Evolutionary conservation across 1,140 invertebrate species (phyloP).

Genomic region (Nasonia longicornis): DNA sequence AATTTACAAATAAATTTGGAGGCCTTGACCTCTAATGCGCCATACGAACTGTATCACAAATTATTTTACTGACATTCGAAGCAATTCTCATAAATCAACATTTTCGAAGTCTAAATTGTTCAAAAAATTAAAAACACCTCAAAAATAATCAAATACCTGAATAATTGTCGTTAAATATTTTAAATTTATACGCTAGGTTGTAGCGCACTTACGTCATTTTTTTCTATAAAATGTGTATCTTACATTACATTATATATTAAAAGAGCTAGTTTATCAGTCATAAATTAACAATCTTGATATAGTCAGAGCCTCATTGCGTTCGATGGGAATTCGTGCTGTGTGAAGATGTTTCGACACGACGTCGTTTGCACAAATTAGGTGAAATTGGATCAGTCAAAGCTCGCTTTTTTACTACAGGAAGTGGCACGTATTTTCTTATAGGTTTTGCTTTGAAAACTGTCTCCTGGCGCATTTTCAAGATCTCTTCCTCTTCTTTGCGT

Average conservation of each 20-base stretch:
- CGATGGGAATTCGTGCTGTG: not conserved
- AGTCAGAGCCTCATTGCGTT: not conserved
- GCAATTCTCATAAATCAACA: not conserved
- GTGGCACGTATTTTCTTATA: conserved; percentile 30
- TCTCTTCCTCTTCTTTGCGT: conserved; percentile 14
- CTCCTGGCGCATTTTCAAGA: conserved; percentile 7
- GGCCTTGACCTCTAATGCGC: not conserved
- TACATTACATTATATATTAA: no score
- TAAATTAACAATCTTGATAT: no score
- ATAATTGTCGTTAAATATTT: no score
- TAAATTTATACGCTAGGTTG: no score
- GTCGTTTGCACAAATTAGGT: conserved; percentile 23
- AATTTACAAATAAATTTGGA: not conserved
- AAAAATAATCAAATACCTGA: no score
- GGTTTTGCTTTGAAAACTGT: conserved; percentile 26
- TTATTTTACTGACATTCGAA: not conserved
- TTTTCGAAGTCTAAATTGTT: not conserved
- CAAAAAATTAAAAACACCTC: no score
- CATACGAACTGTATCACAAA: not conserved
- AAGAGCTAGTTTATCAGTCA: no score
- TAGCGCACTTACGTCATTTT: no score
- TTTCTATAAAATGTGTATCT: no score
- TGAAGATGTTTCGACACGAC: not conserved
- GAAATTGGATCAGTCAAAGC: conserved; percentile 22
- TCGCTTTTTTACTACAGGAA: conserved; percentile 24